phyloP scores from a whole-genome alignment of 1,140 invertebrate genomes.

The Formica selysi region DNA sequence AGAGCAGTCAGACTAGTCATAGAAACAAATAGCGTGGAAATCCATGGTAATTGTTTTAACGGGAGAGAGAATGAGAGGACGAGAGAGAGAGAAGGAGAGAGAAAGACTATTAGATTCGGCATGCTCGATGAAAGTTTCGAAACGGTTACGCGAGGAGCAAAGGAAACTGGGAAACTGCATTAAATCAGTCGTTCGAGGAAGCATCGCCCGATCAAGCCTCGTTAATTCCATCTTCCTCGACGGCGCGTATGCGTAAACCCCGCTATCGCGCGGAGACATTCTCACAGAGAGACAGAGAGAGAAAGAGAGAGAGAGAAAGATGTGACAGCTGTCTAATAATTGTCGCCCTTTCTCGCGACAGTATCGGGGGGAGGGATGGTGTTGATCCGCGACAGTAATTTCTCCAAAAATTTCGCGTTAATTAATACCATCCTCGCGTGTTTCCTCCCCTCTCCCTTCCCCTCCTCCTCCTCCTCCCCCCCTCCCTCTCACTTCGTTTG shows the following conservation, averaged over 20 bases:
- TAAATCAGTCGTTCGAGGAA: constrained; percentile 61
- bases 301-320: too few species aligned
- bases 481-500: neutral
- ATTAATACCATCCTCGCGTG: neutral
- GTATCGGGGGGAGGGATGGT: neutral
- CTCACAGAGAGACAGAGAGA: neutral
- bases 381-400: constrained; percentile 22
- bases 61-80: neutral
- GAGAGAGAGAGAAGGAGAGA: too few species aligned
- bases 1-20: neutral
- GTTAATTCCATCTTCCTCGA: constrained; percentile 47
- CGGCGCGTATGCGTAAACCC: constrained; percentile 14
- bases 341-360: neutral
- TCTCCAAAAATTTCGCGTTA: constrained; percentile 38
- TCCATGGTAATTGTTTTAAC: constrained; percentile 51
- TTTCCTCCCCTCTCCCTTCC: neutral
- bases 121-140: constrained; percentile 49
- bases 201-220: constrained; percentile 50
- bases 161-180: constrained; percentile 61
- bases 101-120: constrained; percentile 48
- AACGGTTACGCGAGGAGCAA: constrained; percentile 50
- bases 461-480: neutral
- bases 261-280: constrained; percentile 13
- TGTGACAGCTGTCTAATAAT: constrained; percentile 41
- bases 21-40: constrained; percentile 42